Evolutionary conservation across 2,797 vertebrate genomes (phyloP), one percentile per base, ranked within the genome.

Genomic region (Lithobates pipiens): DNA sequence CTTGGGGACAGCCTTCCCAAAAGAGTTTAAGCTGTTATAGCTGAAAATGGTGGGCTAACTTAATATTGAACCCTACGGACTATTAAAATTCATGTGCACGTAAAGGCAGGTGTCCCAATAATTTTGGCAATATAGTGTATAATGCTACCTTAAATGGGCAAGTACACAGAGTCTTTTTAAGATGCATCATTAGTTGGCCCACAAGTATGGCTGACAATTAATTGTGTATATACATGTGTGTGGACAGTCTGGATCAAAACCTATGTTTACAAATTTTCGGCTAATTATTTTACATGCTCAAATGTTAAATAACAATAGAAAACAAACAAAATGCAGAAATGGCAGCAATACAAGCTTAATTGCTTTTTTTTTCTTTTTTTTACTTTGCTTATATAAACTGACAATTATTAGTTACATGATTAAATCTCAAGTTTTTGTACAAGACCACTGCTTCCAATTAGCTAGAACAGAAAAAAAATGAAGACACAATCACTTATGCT

Each of bases 361-460:
- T 39, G 18, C 5, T 16, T 32, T 6, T 13, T 34, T 5, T 29
- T n/a, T 23, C 10, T 15, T 34, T 5, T 29, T n/a, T 23, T 18
- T 15, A 11, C 27, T 57, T 69, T 39, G 23, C 32, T 71, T 54
- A 21, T 42, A 42, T 73, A 39, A 80, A 39, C 69, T 57, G 27
- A 7, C 23, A 39, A 5, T 67, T 42, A 67, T 18, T 44, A 25
- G 21, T 67, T 50, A 74, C 42, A 25, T 44, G 5, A 46, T n/a
- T 42, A 67, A 29, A 44, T 79, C 16, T n/a, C 15, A 68, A 25
- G 3, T 18, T 25, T 80, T 34, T 80, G 65, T 7, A 70, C 8
- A 9, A 69, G 27, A 72, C 44, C 36, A 72, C 69, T 81, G 79
- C 42, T 73, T 81, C 57, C 32, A 72, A 61, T 81, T 81, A 81